Evolutionary conservation across 2,888 invertebrate species (phyloP).

Genomic region (Blastobasis adustella): DNA sequence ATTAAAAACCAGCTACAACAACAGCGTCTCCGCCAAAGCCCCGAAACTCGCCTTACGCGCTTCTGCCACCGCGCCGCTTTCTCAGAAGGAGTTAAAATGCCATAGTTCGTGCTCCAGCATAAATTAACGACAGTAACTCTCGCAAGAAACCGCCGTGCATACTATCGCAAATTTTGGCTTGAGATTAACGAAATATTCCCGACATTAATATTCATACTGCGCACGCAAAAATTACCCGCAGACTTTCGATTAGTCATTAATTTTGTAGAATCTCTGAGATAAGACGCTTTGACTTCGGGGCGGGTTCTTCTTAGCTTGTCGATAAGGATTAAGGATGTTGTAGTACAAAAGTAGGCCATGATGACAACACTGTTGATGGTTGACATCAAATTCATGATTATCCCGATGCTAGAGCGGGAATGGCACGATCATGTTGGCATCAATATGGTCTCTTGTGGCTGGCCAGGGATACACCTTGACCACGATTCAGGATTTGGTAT

Average conservation of each 20-base stretch:
- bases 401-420: no score
- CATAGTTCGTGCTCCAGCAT: constrained; percentile 71
- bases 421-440: no score
- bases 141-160: constrained; percentile 67
- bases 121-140: constrained; percentile 64
- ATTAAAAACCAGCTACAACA: not conserved
- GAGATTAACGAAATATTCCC: constrained; percentile 66
- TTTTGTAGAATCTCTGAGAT: constrained; percentile 7
- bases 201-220: constrained; percentile 57
- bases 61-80: constrained; percentile 7
- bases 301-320: not conserved
- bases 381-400: no score
- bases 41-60: constrained; percentile 22
- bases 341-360: no score
- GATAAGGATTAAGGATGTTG: not conserved
- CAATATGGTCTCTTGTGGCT: no score
- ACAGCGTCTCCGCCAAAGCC: not conserved
- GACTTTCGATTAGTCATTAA: constrained; percentile 48
- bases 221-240: constrained; percentile 31
- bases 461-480: no score
- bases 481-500: no score
- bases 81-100: constrained; percentile 73
- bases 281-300: constrained; percentile 3
- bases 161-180: constrained; percentile 64
- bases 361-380: no score